Evolutionary conservation across 92 coral and sea anemone genomes (phyloP).

Genomic region (Heliopora coerulea): DNA sequence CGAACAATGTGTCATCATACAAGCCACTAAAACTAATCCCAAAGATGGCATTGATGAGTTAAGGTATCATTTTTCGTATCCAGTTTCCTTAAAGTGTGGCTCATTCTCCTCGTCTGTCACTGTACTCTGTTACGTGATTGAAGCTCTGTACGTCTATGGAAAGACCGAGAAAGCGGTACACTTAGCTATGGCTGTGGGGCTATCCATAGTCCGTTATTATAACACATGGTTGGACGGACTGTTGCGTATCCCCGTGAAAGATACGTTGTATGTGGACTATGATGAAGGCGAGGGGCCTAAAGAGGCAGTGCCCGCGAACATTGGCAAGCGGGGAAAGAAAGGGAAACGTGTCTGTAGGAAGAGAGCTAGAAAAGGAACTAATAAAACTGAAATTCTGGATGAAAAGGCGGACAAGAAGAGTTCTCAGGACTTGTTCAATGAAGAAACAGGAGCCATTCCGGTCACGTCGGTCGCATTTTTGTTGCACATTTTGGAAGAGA

Average conservation of each 20-base stretch:
- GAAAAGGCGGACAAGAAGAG: not conserved
- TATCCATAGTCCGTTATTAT: slow-evolving; percentile 55
- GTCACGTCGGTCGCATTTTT: slow-evolving; percentile 26
- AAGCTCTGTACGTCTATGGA: slow-evolving; percentile 56
- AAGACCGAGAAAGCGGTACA: slow-evolving; percentile 50
- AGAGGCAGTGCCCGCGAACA: slow-evolving; percentile 14
- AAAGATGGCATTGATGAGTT: not conserved
- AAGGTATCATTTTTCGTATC: slow-evolving; percentile 36
- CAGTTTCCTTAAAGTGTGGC: slow-evolving; percentile 53
- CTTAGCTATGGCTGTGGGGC: slow-evolving; percentile 59
- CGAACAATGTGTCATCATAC: slow-evolving; percentile 1
- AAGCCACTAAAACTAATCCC: not conserved
- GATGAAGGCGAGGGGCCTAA: slow-evolving; percentile 1
- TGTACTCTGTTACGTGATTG: slow-evolving; percentile 64
- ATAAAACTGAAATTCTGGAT: not conserved
- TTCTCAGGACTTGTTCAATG: slow-evolving; percentile 50
- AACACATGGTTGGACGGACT: slow-evolving; percentile 44
- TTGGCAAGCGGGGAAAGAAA: not conserved
- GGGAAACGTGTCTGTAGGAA: slow-evolving; percentile 5
- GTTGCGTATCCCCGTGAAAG: not conserved
- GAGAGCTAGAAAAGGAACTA: slow-evolving; percentile 11
- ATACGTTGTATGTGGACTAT: slow-evolving; percentile 5
- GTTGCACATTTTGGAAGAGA: slow-evolving; percentile 10
- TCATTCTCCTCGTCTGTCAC: slow-evolving; percentile 49
- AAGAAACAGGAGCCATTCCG: slow-evolving; percentile 36